Base-by-base conservation (phyloP, 2,113 vertebrate genomes). In the Rhinopomastus cyanomelas region DNA sequence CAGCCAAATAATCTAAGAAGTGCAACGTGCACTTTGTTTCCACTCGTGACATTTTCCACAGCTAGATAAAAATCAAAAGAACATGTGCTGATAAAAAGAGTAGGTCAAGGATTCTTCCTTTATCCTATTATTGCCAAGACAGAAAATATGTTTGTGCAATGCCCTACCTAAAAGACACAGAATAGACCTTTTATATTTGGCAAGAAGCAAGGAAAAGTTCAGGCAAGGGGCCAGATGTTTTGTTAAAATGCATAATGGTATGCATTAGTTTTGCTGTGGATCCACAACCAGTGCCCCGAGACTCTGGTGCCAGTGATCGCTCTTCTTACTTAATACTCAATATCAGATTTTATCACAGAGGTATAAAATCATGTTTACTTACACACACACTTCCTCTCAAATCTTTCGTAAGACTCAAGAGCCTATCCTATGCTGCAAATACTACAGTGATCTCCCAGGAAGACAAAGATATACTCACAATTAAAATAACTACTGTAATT, bases 21-120 rank as follows among this genome's bases (percentile, higher is more conserved):
- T 68, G 69, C 59, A 89, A 88, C 57, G 84, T 23, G 39, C 46
- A 90, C 80, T 94, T 95, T 59, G 20, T 95, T 95, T 96, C 83
- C 77, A 88, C 77, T 78, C 65, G 81, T 78, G 69, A 81, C 59
- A 75, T 91, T 89, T 95, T 95, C 77, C 86, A 94, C 64, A 69
- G n/a, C 68, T 22, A 84, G 91, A 94, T 91, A 94, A 91, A 92
- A 90, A 88, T 84, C 83, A 86, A 83, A 92, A 91, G 80, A 90
- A 75, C 37, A 84, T 0, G 2, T 83, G 57, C 80, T 90, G 44
- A 77, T 76, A 42, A 85, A 69, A 53, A 88, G 57, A 80, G 14
- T 26, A 89, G 87, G 83, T 81, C 93, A 90, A 95, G 83, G 83
- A 88, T 84, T 94, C 86, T 93, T 96, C 90, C 92, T 91, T 92